These are phyloP conservation scores for Fragum whitleyi DNA, from an alignment of 2,888 invertebrate genomes.

Conservation along the genomic window DNA sequence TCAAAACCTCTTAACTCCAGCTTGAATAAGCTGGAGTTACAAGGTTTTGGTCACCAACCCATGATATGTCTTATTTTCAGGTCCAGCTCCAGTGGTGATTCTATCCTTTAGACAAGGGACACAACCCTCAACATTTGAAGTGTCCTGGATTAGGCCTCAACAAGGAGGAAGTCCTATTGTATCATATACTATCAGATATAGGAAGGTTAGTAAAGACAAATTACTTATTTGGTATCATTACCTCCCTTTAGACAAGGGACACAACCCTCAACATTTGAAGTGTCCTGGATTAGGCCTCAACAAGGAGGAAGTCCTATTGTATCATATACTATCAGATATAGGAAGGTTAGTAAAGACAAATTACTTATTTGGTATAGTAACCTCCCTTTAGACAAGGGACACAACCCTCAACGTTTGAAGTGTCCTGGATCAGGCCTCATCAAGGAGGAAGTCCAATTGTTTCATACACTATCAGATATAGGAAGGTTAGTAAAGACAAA, in stretches of 20 bases:
- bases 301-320: slow-evolving; percentile 27
- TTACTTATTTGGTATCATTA: no score
- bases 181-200: slow-evolving; percentile 45
- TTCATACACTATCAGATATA: slow-evolving; percentile 44
- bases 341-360: slow-evolving; percentile 37
- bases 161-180: slow-evolving; percentile 28
- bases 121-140: slow-evolving; percentile 36
- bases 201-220: slow-evolving; percentile 37
- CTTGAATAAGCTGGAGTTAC: no score
- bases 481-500: slow-evolving; percentile 37
- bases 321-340: slow-evolving; percentile 44
- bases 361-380: no score
- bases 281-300: slow-evolving; percentile 50
- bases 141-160: slow-evolving; percentile 50
- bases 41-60: no score
- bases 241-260: slow-evolving; percentile 52
- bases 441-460: slow-evolving; percentile 26
- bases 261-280: slow-evolving; percentile 36
- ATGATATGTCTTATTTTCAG: no score
- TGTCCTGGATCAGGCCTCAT: slow-evolving; percentile 51
- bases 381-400: slow-evolving; percentile 52
- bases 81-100: slow-evolving; percentile 49
- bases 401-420: slow-evolving; percentile 35
- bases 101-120: slow-evolving; percentile 48
- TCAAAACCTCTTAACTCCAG: no score